Evolutionary conservation across 2,888 invertebrate genomes (phyloP).

Genomic region (Nomada ruficornis): DNA sequence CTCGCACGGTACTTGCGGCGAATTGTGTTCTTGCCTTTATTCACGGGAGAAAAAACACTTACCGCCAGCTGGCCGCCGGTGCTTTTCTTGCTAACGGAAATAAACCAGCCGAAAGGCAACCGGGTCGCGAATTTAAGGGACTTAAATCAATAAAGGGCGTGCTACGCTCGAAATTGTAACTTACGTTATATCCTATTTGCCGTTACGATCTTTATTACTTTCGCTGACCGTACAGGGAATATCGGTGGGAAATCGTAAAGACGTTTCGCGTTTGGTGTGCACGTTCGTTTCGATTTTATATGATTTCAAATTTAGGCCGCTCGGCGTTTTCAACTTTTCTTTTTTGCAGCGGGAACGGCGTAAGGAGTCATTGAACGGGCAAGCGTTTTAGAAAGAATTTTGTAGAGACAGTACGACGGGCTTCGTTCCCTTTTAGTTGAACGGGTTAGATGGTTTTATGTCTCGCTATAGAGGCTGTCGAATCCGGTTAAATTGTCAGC

Average conservation of each 20-base stretch:
- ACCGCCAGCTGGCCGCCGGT: constrained; percentile 31
- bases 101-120: constrained; percentile 2
- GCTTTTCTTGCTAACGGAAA: constrained; percentile 7
- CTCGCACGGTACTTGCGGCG: constrained; percentile 16
- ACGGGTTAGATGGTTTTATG: constrained; percentile 1
- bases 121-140: constrained; percentile 12
- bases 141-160: constrained; percentile 22
- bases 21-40: constrained; percentile 25
- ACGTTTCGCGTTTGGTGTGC: background rate
- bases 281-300: constrained; percentile 8
- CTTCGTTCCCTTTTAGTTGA: background rate
- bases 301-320: constrained; percentile 1
- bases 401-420: background rate
- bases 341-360: background rate
- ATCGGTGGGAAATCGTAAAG: background rate
- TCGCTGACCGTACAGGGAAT: background rate
- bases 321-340: background rate
- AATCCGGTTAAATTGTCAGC: background rate
- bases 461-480: no score
- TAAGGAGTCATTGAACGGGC: background rate
- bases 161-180: background rate
- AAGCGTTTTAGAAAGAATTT: constrained; percentile 2
- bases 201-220: background rate
- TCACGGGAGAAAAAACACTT: constrained; percentile 41
- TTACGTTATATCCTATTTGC: background rate